phyloP scores from a whole-genome alignment of 1,140 invertebrate species.

The Drosophila santomea region DNA sequence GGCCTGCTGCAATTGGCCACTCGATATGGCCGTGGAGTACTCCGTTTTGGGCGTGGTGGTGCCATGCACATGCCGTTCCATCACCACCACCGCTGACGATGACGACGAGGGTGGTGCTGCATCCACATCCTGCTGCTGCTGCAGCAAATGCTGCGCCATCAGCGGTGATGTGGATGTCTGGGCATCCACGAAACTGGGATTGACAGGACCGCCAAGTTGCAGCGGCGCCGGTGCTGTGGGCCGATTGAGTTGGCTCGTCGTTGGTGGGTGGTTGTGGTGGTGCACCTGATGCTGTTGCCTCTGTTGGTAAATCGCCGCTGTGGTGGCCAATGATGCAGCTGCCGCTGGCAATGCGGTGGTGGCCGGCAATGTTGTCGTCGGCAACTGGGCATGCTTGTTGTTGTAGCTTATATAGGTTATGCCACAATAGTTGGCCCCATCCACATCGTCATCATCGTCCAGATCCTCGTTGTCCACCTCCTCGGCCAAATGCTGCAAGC shows the following conservation, averaged over 20 bases:
- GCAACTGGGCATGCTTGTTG: slow-evolving; percentile 80
- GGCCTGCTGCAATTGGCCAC: slow-evolving; percentile 73
- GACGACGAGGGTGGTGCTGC: not conserved
- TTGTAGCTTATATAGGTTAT: slow-evolving; percentile 82
- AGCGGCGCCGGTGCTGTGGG: slow-evolving; percentile 36
- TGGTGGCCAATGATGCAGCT: slow-evolving; percentile 63
- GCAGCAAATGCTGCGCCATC: slow-evolving; percentile 4
- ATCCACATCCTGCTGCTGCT: not conserved
- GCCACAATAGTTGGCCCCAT: slow-evolving; percentile 79
- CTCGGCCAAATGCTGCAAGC: slow-evolving; percentile 79
- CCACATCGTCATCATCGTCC: slow-evolving; percentile 74
- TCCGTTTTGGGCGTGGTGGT: slow-evolving; percentile 78
- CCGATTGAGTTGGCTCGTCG: slow-evolving; percentile 9
- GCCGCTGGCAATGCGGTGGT: slow-evolving; percentile 66
- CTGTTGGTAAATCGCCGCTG: slow-evolving; percentile 60
- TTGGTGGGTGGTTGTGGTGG: slow-evolving; percentile 19
- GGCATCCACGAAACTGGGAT: slow-evolving; percentile 65
- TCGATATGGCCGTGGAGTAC: slow-evolving; percentile 79
- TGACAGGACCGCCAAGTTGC: slow-evolving; percentile 40
- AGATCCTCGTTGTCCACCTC: slow-evolving; percentile 79
- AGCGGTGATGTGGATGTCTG: slow-evolving; percentile 78
- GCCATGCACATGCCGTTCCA: slow-evolving; percentile 53
- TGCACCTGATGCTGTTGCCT: slow-evolving; percentile 44
- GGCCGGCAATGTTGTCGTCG: slow-evolving; percentile 70
- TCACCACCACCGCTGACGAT: not conserved